Conservation (phyloP, 2,797 vertebrate genomes). For the Myotis findleyi region DNA sequence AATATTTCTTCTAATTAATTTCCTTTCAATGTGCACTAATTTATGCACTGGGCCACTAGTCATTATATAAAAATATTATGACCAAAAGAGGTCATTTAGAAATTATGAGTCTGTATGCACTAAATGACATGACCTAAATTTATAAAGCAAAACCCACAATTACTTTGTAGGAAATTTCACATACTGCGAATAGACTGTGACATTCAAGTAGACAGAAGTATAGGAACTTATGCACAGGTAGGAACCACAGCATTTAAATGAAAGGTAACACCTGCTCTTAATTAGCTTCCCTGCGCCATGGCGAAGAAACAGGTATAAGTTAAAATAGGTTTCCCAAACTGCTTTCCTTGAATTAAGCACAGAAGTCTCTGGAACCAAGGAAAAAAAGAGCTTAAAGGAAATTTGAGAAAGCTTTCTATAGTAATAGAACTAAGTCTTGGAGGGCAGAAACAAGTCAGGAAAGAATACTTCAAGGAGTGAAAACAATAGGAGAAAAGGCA, state of each 20-base stretch:
- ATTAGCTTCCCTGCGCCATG: neutral
- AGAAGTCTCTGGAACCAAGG: slow-evolving; percentile 1
- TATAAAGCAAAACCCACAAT: neutral
- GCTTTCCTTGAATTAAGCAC: neutral
- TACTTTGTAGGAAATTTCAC: neutral
- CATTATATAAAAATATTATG: neutral
- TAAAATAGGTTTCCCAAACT: neutral
- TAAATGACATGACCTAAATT: slow-evolving; percentile 7
- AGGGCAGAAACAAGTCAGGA: neutral
- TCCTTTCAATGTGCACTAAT: too few relatives aligned
- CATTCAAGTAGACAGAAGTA: neutral
- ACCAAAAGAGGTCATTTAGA: neutral
- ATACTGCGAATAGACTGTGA: neutral
- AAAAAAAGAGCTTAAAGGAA: neutral
- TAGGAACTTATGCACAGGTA: neutral
- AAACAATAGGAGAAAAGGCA: neutral
- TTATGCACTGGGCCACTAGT: too few relatives aligned
- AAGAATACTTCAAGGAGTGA: neutral
- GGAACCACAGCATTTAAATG: neutral
- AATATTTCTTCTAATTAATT: too few relatives aligned
- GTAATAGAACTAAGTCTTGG: neutral
- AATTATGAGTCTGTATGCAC: neutral
- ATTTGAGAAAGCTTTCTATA: neutral
- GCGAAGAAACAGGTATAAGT: neutral
- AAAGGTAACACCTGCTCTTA: neutral